Evolutionary conservation across 2,888 invertebrate genomes (phyloP), one percentile per base, ranked within the genome.

Genomic region (Sphaeridia pumilis): DNA sequence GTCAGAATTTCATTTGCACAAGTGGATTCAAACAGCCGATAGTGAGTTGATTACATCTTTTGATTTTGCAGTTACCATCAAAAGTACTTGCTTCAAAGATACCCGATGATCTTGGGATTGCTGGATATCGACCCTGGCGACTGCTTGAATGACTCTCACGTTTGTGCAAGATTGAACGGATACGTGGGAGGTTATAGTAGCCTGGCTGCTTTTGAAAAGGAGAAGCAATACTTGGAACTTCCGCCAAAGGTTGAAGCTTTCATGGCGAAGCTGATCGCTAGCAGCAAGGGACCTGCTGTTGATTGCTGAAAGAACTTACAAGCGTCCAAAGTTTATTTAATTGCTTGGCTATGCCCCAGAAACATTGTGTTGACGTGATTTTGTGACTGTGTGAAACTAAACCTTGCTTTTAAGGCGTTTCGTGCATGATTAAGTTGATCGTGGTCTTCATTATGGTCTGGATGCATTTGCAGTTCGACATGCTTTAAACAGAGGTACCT

Each of bases 81-180:
- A 70, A 95, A 95, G 72, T 94, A 93, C 70, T 78, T 90, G 65
- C 74, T 95, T 51, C 88, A 92, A 72, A 81, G 83, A 24, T 86
- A 90, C 71, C 78, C 81, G 46, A 82, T 81, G 70, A 74, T 93
- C 12, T 76, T 83, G 61, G 77, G 81, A 59, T 79, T 79, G 49
- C 65, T 88, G 36, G 75, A 76, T 59, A 58, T 67, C 38, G 76
- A 78, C 0, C 71, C 75, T 4, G 70, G 70, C 35, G 74, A 79
- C 31, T 75, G 82, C 55, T 70, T 92, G 7, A 83, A 84, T 65
- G 78, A 74, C 4, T 92, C 90, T 0, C 81, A 84, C 63, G 73
- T 88, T 36, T 90, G 90, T 1, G 83, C 88, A 0, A 78, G 85
- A 65, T 73, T 94, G 31, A 93, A 93, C 70, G 93, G 92, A 0